phyloP scores from a whole-genome alignment of 2,113 vertebrate species.

The Seriola dumerili region DNA sequence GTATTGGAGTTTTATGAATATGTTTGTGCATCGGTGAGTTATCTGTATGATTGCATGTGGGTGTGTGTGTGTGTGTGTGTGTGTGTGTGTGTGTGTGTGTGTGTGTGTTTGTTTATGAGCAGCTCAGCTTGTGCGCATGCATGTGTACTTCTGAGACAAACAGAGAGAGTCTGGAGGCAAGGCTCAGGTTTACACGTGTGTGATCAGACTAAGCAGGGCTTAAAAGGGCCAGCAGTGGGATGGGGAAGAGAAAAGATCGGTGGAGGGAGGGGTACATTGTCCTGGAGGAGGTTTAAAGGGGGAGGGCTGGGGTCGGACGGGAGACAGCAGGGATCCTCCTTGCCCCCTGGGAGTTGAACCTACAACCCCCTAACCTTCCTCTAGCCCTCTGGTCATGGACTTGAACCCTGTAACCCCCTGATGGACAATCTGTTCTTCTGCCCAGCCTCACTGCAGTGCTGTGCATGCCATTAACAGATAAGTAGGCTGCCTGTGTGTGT shows the following conservation, averaged over 20 bases:
- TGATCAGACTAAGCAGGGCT: constrained; percentile 75
- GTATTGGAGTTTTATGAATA: constrained; percentile 29
- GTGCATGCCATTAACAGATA: constrained; percentile 77
- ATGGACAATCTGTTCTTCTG: constrained; percentile 80
- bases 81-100: constrained; percentile 29
- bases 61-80: constrained; percentile 29
- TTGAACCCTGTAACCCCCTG: constrained; percentile 75
- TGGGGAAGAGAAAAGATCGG: constrained; percentile 32
- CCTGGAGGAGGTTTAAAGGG: constrained; percentile 53
- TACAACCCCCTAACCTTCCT: constrained; percentile 74
- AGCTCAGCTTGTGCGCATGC: constrained; percentile 14
- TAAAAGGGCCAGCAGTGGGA: constrained; percentile 63
- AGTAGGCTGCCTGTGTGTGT: constrained; percentile 45
- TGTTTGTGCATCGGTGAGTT: constrained; percentile 53
- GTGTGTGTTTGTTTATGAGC: constrained; percentile 44
- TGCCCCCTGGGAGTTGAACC: constrained; percentile 77
- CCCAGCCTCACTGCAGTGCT: constrained; percentile 43
- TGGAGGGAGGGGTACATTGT: constrained; percentile 57
- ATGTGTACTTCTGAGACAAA: constrained; percentile 48
- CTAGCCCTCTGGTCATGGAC: constrained; percentile 80
- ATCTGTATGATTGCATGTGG: constrained; percentile 17
- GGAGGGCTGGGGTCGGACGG: constrained; percentile 25
- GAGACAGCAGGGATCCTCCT: constrained; percentile 75
- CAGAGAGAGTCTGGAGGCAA: constrained; percentile 57
- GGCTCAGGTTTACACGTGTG: constrained; percentile 74